Percentiles rank a stretch among this genome's conserved stretches.
These are phyloP conservation scores for Muntiacus muntjak DNA, from an alignment of 2,113 vertebrate species.

Conservation along the genomic window DNA sequence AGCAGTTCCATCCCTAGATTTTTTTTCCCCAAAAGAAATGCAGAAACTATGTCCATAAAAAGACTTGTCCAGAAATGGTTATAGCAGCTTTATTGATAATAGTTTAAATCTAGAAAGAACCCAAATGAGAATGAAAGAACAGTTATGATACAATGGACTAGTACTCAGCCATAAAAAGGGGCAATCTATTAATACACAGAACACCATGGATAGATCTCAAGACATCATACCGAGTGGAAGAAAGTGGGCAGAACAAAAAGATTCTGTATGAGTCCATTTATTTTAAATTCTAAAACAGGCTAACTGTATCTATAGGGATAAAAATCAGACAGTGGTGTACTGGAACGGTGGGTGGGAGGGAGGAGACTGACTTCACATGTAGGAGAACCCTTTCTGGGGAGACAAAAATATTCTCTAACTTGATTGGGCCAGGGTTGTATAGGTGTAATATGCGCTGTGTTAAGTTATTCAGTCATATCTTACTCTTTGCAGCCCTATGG, in stretches of 20 bases:
- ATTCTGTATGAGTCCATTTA: not conserved
- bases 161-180: not conserved
- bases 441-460: not conserved
- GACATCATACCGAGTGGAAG: not conserved
- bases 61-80: not conserved
- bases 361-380: not conserved
- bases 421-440: too few species aligned
- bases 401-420: not conserved
- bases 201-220: not conserved
- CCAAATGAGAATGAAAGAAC: not conserved
- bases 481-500: not conserved
- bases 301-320: not conserved
- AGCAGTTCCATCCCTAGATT: not conserved
- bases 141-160: not conserved
- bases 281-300: not conserved
- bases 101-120: not conserved
- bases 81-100: not conserved
- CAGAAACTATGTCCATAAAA: conserved; percentile 35
- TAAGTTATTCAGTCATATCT: not conserved
- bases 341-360: not conserved
- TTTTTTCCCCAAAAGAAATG: conserved; percentile 12
- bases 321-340: not conserved
- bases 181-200: accelerated
- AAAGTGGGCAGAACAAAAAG: not conserved
- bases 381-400: not conserved